Evolutionary conservation across 2,797 vertebrate genomes (phyloP), one percentile per base, ranked within the genome.

Genomic region (Acestrorhynchus altus): DNA sequence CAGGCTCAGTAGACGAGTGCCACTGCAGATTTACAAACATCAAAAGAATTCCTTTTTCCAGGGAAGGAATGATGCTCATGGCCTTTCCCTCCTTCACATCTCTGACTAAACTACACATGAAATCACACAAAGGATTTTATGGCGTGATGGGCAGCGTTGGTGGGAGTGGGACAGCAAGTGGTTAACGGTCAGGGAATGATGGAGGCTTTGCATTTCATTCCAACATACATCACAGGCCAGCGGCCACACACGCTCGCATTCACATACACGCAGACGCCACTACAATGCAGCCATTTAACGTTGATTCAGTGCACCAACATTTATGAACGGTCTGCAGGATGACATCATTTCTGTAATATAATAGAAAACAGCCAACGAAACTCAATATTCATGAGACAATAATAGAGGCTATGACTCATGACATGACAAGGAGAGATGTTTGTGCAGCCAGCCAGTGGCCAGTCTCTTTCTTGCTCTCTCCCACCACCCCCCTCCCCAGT

Each of bases 91-190:
- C 24, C 83, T 84, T 88, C 83, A 77, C 39, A 52, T 63, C 44
- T 56, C 31, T 40, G 46, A 18, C 20, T 18, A 66, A 31, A 77
- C 63, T 76, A 77, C 81, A 84, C 86, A 86, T 24, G 47, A 11
- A 89, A 89, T 91, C 90, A 89, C 67, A 71, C 77, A 78, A 74
- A 81, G 77, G 82, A 81, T 89, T 90, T 88, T 86, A 88, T 85
- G 86, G 83, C 47, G 84, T 89, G 85, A 92, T 89, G 89, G 90
- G 83, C 89, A 86, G 85, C 88, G 84, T 81, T 84, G 89, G 91
- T 89, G 87, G 91, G 87, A 87, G 84, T 31, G 74, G 47, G 83
- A 42, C 82, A 82, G 66, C 83, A 85, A 87, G 84, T 87, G 86
- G 91, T 91, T 89, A 89, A 83, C 90, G 89, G 88, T 86, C 90